A percentile compares a stretch with the other conserved stretches of the same genome.
phyloP scores from a whole-genome alignment of 2,113 vertebrate genomes.

The Pluvialis apricaria region DNA sequence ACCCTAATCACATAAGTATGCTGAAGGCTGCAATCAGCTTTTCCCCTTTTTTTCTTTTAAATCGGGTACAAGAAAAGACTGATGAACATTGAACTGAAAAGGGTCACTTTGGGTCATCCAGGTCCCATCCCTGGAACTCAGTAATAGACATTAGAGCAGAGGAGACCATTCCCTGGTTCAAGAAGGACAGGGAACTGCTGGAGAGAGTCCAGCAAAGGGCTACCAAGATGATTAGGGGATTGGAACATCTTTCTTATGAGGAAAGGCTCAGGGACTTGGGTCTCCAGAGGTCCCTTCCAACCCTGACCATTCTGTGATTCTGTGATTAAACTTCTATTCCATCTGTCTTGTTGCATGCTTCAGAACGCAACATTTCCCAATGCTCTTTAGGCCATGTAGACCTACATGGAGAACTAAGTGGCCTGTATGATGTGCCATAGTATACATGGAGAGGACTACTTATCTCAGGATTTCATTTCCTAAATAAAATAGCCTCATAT shows the following conservation, averaged over 20 bases:
- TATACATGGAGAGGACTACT: neutral
- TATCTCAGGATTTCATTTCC: neutral
- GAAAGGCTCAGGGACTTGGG: too few species aligned
- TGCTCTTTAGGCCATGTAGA: neutral
- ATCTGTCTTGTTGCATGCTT: neutral
- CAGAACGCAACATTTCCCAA: neutral
- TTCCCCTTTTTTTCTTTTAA: neutral
- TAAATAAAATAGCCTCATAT: neutral
- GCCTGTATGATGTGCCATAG: neutral
- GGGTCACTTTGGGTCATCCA: neutral
- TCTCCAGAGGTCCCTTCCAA: too few species aligned
- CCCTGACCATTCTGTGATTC: too few species aligned
- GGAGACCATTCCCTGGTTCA: too few species aligned
- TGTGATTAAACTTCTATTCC: neutral
- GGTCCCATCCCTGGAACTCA: neutral
- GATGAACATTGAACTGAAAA: neutral
- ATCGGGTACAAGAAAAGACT: neutral
- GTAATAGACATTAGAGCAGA: neutral
- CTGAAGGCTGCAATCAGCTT: conserved; percentile 3
- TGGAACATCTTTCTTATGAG: too few species aligned
- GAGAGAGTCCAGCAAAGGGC: too few species aligned
- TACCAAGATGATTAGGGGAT: too few species aligned
- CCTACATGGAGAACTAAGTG: neutral
- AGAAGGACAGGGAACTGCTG: too few species aligned
- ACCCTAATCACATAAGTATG: neutral